A percentile compares a stretch with the other conserved stretches of the same genome.
Evolutionary conservation across 2,888 invertebrate genomes (phyloP).

Genomic region (Eristalis intricaria): DNA sequence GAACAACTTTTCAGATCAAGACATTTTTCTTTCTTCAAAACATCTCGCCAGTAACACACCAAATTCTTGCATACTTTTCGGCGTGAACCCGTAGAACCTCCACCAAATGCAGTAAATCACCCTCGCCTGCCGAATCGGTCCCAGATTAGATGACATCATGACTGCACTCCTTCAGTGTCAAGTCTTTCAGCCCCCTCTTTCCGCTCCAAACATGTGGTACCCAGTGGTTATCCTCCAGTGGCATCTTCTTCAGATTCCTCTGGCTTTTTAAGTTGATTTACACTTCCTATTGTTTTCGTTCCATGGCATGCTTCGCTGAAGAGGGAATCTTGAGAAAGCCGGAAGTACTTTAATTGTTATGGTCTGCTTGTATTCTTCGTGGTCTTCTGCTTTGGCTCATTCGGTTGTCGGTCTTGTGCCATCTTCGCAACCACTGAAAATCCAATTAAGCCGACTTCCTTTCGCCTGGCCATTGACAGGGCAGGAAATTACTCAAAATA

Average conservation of each 20-base stretch:
- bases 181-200: neutral
- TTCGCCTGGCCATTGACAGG: constrained; percentile 57
- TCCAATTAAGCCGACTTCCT: constrained; percentile 69
- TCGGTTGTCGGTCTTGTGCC: constrained; percentile 18
- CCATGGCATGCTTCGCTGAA: constrained; percentile 65
- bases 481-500: constrained; percentile 71
- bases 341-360: constrained; percentile 71
- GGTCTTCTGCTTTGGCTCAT: constrained; percentile 24
- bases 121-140: too few relatives aligned
- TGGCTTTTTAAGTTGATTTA: constrained; percentile 55
- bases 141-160: too few relatives aligned
- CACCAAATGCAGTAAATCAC: too few relatives aligned
- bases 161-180: neutral
- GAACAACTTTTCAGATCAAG: too few relatives aligned
- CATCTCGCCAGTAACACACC: too few relatives aligned
- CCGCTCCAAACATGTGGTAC: neutral
- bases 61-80: too few relatives aligned
- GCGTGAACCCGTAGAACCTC: too few relatives aligned
- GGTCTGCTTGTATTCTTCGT: constrained; percentile 59
- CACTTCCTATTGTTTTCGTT: constrained; percentile 57
- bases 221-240: neutral
- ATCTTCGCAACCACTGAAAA: constrained; percentile 55
- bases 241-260: constrained; percentile 12
- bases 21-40: too few relatives aligned
- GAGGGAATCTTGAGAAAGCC: constrained; percentile 59